These are phyloP conservation scores for Uloborus diversus DNA, from an alignment of 1,140 invertebrate genomes.

Conservation along the genomic window DNA sequence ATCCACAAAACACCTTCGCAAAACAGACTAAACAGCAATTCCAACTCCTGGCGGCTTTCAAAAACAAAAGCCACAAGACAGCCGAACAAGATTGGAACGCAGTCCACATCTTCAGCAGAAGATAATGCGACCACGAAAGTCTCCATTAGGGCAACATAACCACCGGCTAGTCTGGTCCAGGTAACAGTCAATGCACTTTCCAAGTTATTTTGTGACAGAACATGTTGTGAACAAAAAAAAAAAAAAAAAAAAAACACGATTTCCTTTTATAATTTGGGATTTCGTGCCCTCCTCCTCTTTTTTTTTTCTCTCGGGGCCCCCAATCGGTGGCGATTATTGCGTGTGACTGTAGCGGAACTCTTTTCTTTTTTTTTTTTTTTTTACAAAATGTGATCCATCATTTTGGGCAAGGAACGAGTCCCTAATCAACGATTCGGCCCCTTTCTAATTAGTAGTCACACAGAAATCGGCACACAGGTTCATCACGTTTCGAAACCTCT, in stretches of 20 bases:
- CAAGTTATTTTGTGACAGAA: conserved; percentile 38
- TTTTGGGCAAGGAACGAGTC: conserved; percentile 2
- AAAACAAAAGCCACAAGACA: too few relatives aligned
- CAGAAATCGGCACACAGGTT: conserved; percentile 3
- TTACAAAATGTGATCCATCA: conserved; percentile 48
- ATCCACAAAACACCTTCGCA: too few relatives aligned
- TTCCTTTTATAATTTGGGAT: neutral
- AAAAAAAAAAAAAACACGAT: conserved; percentile 21
- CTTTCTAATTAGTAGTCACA: conserved; percentile 32
- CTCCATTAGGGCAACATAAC: too few relatives aligned
- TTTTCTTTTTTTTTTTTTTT: too few relatives aligned
- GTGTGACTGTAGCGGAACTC: neutral
- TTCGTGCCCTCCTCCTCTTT: neutral
- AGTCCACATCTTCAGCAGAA: too few relatives aligned
- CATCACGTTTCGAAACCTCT: conserved; percentile 9
- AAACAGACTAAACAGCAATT: too few relatives aligned
- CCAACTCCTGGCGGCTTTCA: too few relatives aligned
- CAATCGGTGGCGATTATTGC: neutral
- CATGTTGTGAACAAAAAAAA: too few relatives aligned
- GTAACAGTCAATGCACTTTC: too few relatives aligned
- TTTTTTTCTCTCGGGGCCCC: neutral
- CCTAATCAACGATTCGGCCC: neutral
- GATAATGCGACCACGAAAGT: too few relatives aligned
- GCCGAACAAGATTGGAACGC: too few relatives aligned
- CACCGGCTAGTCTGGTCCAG: too few relatives aligned